These are phyloP conservation scores for Dolichomitus sp. DNA, from an alignment of 2,888 invertebrate genomes.

Conservation along the genomic window DNA sequence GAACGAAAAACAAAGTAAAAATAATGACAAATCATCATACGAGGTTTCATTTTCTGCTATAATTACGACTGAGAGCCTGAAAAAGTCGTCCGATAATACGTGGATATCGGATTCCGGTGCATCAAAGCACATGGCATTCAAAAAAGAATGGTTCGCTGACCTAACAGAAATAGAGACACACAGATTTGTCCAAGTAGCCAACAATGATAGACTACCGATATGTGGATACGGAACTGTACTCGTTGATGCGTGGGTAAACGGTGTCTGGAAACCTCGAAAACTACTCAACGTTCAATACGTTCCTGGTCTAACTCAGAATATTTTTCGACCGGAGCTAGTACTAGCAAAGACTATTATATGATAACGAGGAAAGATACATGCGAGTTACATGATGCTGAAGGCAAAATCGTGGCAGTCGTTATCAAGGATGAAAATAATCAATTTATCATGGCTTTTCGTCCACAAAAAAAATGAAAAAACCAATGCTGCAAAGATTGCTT, in stretches of 20 bases:
- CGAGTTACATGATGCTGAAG: neutral
- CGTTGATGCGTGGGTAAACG: slow-evolving; percentile 15
- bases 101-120: slow-evolving; percentile 45
- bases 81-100: slow-evolving; percentile 11
- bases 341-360: neutral
- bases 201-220: slow-evolving; percentile 25
- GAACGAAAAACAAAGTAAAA: too few relatives aligned
- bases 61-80: neutral
- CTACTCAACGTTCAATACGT: slow-evolving; percentile 46
- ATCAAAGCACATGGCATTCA: slow-evolving; percentile 34
- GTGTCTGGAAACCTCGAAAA: slow-evolving; percentile 13
- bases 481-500: too few relatives aligned
- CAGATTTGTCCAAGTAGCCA: slow-evolving; percentile 26
- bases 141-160: slow-evolving; percentile 35
- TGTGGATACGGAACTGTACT: slow-evolving; percentile 20
- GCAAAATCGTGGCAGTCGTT: slow-evolving; percentile 7
- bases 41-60: neutral
- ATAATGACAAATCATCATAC: neutral
- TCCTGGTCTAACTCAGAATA: neutral
- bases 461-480: too few relatives aligned
- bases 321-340: slow-evolving; percentile 16
- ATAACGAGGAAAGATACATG: neutral
- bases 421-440: slow-evolving; percentile 48
- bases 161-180: neutral
- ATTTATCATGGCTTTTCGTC: neutral